Conservation (phyloP, 2,888 invertebrate genomes). For the Notodonta dromedarius region DNA sequence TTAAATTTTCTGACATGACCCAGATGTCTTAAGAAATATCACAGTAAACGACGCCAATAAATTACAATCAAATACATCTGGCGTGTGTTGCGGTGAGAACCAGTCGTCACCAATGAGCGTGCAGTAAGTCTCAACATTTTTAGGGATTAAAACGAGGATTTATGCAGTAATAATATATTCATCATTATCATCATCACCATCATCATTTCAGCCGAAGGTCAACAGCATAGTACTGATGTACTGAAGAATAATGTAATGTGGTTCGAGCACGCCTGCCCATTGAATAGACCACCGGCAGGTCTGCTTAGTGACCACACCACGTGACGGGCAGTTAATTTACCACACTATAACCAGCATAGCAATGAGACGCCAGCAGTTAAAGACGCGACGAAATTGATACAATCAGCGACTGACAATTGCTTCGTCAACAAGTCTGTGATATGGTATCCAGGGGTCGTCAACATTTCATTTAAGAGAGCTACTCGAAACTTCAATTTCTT, state of each 20-base stretch:
- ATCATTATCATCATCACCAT: no score
- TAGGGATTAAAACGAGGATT: no score
- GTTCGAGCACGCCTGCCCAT: constrained; percentile 34
- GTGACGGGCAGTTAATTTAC: constrained; percentile 66
- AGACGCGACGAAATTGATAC: constrained; percentile 53
- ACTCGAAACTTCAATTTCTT: no score
- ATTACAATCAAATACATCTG: constrained; percentile 19
- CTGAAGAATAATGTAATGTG: constrained; percentile 18
- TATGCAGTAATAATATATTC: no score
- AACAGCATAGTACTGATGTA: no score
- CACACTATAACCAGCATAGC: constrained; percentile 57
- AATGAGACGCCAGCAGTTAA: constrained; percentile 50
- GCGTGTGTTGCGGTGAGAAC: constrained; percentile 13
- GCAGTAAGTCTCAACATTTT: background rate
- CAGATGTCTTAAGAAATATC: constrained; percentile 25
- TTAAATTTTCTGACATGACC: constrained; percentile 13
- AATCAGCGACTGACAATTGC: constrained; percentile 55
- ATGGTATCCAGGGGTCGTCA: constrained; percentile 44
- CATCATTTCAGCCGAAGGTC: no score
- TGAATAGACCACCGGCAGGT: constrained; percentile 49
- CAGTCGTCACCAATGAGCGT: constrained; percentile 14
- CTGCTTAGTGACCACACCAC: constrained; percentile 42
- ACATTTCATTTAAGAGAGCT: constrained; percentile 33
- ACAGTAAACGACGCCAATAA: constrained; percentile 17
- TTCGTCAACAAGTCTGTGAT: constrained; percentile 38